phyloP scores from a whole-genome alignment of 2,888 invertebrate genomes.

The Smittia aterrima region DNA sequence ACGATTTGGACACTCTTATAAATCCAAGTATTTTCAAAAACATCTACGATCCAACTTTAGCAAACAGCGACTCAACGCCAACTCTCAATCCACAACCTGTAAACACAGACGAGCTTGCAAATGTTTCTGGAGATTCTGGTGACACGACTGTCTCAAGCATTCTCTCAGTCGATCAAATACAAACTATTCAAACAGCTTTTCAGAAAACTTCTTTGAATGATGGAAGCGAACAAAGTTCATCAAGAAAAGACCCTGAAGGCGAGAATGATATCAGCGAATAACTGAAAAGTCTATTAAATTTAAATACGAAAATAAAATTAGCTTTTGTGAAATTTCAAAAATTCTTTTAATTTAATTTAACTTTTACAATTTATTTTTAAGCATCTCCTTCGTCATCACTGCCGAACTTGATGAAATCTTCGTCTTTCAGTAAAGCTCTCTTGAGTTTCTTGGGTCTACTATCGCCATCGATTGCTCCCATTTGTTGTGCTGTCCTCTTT shows the following conservation, averaged over 20 bases:
- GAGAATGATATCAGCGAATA: conserved; percentile 19
- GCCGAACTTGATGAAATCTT: conserved; percentile 22
- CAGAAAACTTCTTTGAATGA: conserved; percentile 25
- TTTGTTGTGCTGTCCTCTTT: conserved; percentile 78
- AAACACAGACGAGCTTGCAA: not conserved
- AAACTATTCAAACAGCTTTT: conserved; percentile 28
- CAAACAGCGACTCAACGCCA: conserved; percentile 30
- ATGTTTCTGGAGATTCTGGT: not conserved
- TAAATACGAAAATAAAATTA: not conserved
- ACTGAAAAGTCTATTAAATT: not conserved
- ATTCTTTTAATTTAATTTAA: not conserved
- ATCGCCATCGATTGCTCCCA: conserved; percentile 47
- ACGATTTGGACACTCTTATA: conserved; percentile 35
- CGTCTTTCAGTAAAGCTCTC: conserved; percentile 24
- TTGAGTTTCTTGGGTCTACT: not conserved
- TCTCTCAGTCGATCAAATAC: conserved; percentile 28
- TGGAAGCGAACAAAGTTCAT: not conserved
- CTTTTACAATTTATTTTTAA: not conserved
- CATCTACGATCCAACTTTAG: conserved; percentile 19
- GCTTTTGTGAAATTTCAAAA: not conserved
- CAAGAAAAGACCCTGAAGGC: conserved; percentile 33
- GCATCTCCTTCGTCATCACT: not conserved
- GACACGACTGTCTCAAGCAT: conserved; percentile 21
- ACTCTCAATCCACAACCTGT: not conserved
- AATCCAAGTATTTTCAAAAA: conserved; percentile 40